Base-by-base conservation (phyloP, 2,797 vertebrate genomes). In the Centropyge bicolor region DNA sequence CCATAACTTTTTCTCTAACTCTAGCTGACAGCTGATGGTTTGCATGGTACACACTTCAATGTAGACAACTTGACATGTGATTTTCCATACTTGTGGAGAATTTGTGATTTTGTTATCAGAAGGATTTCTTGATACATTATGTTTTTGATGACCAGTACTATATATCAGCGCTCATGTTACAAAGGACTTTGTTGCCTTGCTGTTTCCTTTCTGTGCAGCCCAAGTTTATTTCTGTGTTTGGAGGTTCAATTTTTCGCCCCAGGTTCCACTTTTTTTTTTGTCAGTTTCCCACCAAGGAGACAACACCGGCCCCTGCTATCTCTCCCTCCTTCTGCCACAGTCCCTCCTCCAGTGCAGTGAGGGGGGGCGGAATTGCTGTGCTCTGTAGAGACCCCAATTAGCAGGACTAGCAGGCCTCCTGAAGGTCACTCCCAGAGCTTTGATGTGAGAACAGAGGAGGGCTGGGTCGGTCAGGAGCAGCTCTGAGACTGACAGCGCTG, bases 341-440 rank as follows among this genome's bases (percentile, higher is more conserved):
- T 46, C 71, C 65, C 67, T 74, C 79, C 63, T 76, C 72, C 84
- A 52, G 80, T 77, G 73, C 40, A 46, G 52, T 62, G 63, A 3
- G 27, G 5, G 19, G 61, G 62, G 54, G 76, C n/a, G n/a, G 54
- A 43, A 60, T 68, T 73, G 78, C 72, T 76, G 45, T 83, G 86
- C 84, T 92, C 86, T 91, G 78, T 84, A 74, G 88, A 93, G 92
- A 93, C 91, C 91, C 90, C 90, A 93, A 93, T 94, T 94, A 94
- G 90, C 87, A 86, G 70, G 80, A 91, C 86, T 83, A 82, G 83
- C 84, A 73, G 84, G 84, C 86, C 85, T 70, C 81, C 83, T 90
- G 93, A 94, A 92, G 93, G 92, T 93, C 89, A 91, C 90, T 88
- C 87, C 61, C 85, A 62, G 82, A 84, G 89, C 88, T 86, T 86